Evolutionary conservation across 2,113 vertebrate genomes (phyloP).

Genomic region (Rhinolophus ferrumequinum): DNA sequence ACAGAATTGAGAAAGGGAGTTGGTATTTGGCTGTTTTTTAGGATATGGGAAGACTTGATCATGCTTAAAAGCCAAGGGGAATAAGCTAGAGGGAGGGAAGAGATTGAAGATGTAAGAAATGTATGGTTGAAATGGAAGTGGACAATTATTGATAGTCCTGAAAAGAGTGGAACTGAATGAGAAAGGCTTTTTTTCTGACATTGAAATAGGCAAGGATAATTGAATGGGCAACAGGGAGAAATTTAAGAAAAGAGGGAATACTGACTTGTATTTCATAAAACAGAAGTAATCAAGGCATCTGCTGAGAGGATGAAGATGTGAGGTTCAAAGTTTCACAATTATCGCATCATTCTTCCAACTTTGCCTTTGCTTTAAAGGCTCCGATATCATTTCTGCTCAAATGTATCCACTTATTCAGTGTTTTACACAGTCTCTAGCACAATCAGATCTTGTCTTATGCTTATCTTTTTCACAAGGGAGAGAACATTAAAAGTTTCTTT

Average conservation of each 20-base stretch:
- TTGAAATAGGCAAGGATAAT: background rate
- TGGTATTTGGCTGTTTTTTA: background rate
- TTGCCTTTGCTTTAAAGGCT: too few species aligned
- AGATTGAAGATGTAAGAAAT: background rate
- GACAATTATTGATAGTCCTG: background rate
- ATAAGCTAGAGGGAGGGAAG: slow-evolving; percentile 14
- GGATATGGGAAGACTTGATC: background rate
- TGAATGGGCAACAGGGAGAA: background rate
- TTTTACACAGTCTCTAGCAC: too few species aligned
- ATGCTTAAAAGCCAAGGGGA: slow-evolving; percentile 27
- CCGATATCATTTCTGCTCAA: too few species aligned
- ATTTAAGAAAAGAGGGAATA: background rate
- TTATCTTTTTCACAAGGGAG: too few species aligned
- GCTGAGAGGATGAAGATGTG: too few species aligned
- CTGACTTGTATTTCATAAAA: slow-evolving; percentile 44
- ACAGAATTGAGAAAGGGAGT: background rate
- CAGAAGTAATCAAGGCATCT: background rate
- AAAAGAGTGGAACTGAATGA: background rate
- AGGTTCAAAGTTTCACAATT: too few species aligned
- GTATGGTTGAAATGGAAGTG: background rate
- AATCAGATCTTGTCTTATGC: too few species aligned
- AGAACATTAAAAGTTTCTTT: too few species aligned
- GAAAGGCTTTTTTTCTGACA: background rate
- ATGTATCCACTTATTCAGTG: too few species aligned
- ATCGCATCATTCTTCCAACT: too few species aligned